Conservation (phyloP, 2,113 vertebrate genomes). For the Plectropomus leopardus region DNA sequence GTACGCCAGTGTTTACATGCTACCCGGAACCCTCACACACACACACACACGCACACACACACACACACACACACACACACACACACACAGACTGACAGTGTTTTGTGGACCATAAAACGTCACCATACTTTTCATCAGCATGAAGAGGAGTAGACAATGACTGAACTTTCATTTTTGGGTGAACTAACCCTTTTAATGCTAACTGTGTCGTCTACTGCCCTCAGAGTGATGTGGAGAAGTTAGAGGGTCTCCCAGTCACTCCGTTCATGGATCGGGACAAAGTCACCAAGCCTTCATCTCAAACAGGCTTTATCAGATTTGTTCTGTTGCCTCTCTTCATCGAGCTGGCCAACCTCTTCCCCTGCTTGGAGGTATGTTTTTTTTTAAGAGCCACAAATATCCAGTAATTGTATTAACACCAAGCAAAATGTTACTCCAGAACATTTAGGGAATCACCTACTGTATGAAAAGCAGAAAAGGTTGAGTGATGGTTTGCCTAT, state of each 20-base stretch:
- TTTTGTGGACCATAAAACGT: too few relatives aligned
- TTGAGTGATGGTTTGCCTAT: background rate
- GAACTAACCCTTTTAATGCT: too few relatives aligned
- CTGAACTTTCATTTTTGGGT: too few relatives aligned
- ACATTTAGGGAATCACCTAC: background rate
- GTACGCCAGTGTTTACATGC: too few relatives aligned
- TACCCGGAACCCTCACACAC: too few relatives aligned
- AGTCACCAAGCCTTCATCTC: conserved; percentile 86
- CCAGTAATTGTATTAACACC: background rate
- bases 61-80: too few relatives aligned
- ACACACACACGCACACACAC: too few relatives aligned
- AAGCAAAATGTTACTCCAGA: background rate
- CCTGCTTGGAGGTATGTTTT: conserved; percentile 83
- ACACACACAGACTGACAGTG: too few relatives aligned
- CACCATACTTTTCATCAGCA: too few relatives aligned
- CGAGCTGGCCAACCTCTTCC: conserved; percentile 86
- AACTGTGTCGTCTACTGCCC: background rate
- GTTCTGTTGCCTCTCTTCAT: conserved; percentile 87
- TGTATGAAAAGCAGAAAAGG: background rate
- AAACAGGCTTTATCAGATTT: conserved; percentile 87
- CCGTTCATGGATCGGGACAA: conserved; percentile 89
- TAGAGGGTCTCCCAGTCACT: conserved; percentile 87
- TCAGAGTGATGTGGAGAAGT: conserved; percentile 87
- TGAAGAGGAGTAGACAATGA: too few relatives aligned
- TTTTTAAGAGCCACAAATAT: background rate